Evolutionary conservation across 2,113 vertebrate species (phyloP).

Genomic region (Tauraco erythrolophus): DNA sequence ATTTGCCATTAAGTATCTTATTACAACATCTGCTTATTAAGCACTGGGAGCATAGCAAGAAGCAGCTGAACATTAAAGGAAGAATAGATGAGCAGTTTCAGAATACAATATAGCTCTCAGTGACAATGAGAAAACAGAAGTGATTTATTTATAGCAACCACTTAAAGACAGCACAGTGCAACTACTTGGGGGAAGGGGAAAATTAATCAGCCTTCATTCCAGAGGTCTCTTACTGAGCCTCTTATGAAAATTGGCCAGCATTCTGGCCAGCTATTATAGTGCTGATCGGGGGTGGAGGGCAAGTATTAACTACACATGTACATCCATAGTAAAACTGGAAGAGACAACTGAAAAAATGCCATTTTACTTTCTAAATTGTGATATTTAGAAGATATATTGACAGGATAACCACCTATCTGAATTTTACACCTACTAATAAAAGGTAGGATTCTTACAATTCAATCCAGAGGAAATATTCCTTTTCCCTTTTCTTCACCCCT

Average conservation of each 20-base stretch:
- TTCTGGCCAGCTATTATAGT: not conserved
- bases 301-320: not conserved
- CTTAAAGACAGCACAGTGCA: constrained; percentile 74
- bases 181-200: constrained; percentile 63
- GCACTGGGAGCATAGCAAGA: constrained; percentile 20
- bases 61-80: constrained; percentile 67
- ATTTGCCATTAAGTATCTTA: constrained; percentile 50
- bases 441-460: not conserved
- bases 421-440: not conserved
- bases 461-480: not conserved
- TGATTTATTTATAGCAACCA: constrained; percentile 77
- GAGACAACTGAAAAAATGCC: not conserved
- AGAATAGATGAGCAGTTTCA: constrained; percentile 49
- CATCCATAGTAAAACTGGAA: not conserved
- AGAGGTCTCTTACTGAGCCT: constrained; percentile 32
- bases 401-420: not conserved
- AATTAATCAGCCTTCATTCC: constrained; percentile 54
- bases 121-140: constrained; percentile 74
- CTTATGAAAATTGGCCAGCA: not conserved
- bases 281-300: not conserved
- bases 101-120: constrained; percentile 49
- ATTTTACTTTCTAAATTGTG: not conserved
- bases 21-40: constrained; percentile 64
- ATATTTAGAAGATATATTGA: not conserved
- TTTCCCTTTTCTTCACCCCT: not conserved